Conservation (phyloP, 2,888 invertebrate species). For the Acanthosoma haemorrhoidale region DNA sequence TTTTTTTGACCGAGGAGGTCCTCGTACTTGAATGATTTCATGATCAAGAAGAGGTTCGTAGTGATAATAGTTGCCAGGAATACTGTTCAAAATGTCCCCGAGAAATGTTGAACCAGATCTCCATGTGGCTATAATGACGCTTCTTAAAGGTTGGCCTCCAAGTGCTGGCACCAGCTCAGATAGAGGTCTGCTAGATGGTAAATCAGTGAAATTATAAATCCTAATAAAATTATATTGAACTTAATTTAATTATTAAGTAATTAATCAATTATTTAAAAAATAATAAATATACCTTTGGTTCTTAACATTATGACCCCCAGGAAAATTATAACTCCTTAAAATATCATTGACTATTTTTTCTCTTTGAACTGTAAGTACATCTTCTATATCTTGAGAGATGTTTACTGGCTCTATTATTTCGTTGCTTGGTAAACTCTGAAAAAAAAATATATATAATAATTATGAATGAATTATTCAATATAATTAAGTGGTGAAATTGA, state of each 20-base stretch:
- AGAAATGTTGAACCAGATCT: constrained; percentile 85
- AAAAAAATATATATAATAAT: constrained; percentile 28
- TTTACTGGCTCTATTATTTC: constrained; percentile 40
- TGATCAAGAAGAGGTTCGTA: constrained; percentile 82
- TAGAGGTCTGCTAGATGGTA: constrained; percentile 50
- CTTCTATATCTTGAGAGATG: constrained; percentile 47
- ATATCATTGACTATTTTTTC: constrained; percentile 54
- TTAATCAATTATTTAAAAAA: no score
- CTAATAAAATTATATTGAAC: neutral
- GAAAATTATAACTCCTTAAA: constrained; percentile 52
- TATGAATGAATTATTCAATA: no score
- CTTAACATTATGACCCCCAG: constrained; percentile 46
- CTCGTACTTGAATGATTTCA: constrained; percentile 75
- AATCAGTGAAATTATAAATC: neutral
- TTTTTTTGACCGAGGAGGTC: constrained; percentile 61
- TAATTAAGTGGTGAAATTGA: no score
- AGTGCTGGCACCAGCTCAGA: constrained; percentile 64
- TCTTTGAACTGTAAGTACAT: constrained; percentile 56
- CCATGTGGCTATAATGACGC: constrained; percentile 81
- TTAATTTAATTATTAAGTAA: neutral
- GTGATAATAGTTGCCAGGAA: constrained; percentile 83
- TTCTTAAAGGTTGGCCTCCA: constrained; percentile 67
- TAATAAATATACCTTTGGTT: neutral
- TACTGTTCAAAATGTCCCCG: constrained; percentile 74
- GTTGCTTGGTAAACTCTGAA: constrained; percentile 42